phyloP scores from a whole-genome alignment of 2,888 invertebrate species.

The Coenonympha arcania region DNA sequence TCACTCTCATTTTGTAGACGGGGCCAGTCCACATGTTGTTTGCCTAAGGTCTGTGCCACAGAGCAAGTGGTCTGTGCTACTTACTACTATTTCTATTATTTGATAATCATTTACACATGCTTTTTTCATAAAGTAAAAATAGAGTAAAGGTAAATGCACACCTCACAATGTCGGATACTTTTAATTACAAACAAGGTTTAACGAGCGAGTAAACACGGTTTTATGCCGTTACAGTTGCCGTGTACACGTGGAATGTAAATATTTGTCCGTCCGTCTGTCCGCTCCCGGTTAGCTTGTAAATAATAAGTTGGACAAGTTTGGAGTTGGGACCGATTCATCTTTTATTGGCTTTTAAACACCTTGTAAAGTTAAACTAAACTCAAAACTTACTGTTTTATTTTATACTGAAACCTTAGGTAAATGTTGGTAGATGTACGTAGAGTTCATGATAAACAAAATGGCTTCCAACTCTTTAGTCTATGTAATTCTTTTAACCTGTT shows the following conservation, averaged over 20 bases:
- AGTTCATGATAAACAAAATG: too few species aligned
- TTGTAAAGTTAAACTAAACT: background rate
- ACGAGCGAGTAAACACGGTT: slow-evolving; percentile 27
- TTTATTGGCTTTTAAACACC: background rate
- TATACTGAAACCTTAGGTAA: too few species aligned
- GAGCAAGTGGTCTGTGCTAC: too few species aligned
- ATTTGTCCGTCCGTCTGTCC: slow-evolving; percentile 32
- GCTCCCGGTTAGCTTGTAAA: slow-evolving; percentile 23
- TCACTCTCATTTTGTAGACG: too few species aligned
- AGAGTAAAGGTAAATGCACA: slow-evolving; percentile 13
- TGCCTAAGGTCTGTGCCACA: too few species aligned
- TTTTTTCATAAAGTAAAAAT: background rate
- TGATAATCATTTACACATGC: too few species aligned
- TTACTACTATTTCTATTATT: too few species aligned
- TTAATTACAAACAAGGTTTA: slow-evolving; percentile 27
- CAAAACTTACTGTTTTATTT: too few species aligned
- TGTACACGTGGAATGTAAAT: slow-evolving; percentile 27
- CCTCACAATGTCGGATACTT: slow-evolving; percentile 22
- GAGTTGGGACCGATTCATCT: slow-evolving; percentile 9
- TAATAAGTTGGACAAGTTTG: slow-evolving; percentile 13
- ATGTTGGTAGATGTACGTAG: too few species aligned
- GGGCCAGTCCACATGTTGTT: too few species aligned
- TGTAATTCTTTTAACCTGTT: too few species aligned
- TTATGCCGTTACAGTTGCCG: slow-evolving; percentile 26
- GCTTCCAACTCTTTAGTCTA: too few species aligned